A percentile compares a stretch with the other conserved stretches of the same genome.
Conservation (phyloP, 2,888 invertebrate genomes). For the Torymus texanus region DNA sequence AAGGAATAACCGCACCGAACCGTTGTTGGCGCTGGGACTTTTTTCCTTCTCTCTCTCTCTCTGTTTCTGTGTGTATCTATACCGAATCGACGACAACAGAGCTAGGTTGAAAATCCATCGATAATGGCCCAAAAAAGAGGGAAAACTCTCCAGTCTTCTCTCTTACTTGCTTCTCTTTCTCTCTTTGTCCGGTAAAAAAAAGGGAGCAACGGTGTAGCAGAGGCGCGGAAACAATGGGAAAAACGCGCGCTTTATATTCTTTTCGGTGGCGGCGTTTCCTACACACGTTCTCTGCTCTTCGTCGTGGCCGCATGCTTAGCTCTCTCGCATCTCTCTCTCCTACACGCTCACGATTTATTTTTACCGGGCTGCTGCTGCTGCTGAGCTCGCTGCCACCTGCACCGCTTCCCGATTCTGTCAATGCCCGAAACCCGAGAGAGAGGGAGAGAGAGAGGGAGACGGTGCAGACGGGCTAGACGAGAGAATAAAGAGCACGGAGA, state of each 20-base stretch:
- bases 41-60: background rate
- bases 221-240: constrained; percentile 28
- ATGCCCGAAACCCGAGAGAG: constrained; percentile 35
- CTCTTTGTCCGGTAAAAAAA: too few relatives aligned
- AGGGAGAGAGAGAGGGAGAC: background rate
- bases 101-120: background rate
- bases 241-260: constrained; percentile 28
- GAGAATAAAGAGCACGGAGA: background rate
- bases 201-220: too few relatives aligned
- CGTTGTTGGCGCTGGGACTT: background rate
- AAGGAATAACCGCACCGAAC: constrained; percentile 9
- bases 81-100: background rate
- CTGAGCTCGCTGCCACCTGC: constrained; percentile 16
- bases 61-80: background rate
- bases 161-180: background rate
- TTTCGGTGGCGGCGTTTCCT: constrained; percentile 3
- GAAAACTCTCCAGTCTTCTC: background rate
- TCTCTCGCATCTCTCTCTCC: background rate
- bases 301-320: too few relatives aligned
- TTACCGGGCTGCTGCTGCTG: constrained; percentile 47
- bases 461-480: constrained; percentile 8
- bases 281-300: constrained; percentile 4
- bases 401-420: constrained; percentile 35
- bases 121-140: constrained; percentile 19
- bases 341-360: constrained; percentile 36